Evolutionary conservation across 2,113 vertebrate genomes (phyloP).

Genomic region (Baryphthengus martii): DNA sequence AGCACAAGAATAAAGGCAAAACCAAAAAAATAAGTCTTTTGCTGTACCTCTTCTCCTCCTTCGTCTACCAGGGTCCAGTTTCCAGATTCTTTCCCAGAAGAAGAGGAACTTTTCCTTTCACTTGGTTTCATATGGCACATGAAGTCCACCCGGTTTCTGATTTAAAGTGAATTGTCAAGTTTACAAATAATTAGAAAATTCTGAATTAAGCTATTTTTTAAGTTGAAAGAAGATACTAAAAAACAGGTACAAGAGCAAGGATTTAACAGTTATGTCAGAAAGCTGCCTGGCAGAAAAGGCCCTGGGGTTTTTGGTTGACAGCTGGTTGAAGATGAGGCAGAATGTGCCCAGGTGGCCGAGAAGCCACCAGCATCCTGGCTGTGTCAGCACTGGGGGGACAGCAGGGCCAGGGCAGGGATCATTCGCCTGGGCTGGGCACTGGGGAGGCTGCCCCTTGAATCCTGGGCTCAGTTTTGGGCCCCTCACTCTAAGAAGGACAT

Average conservation of each 20-base stretch:
- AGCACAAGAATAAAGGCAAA: not conserved
- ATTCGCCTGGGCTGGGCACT: accelerated
- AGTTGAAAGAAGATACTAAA: not conserved
- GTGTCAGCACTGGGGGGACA: not conserved
- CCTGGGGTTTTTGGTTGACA: not conserved
- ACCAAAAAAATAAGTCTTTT: not conserved
- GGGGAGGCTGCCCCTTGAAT: not conserved
- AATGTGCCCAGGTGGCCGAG: no score
- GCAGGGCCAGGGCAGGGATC: accelerated
- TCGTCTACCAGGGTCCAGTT: constrained; percentile 97
- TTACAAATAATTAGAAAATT: not conserved
- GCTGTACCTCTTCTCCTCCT: constrained; percentile 91
- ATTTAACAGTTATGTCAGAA: not conserved
- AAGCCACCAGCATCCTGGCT: not conserved
- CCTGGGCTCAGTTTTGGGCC: not conserved
- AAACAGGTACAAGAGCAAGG: not conserved
- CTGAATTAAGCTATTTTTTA: not conserved
- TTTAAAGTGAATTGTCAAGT: not conserved
- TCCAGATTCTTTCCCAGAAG: constrained; percentile 83
- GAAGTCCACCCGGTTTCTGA: constrained; percentile 89
- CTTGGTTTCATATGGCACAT: constrained; percentile 90
- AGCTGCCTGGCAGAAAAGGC: not conserved
- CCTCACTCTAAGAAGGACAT: accelerated
- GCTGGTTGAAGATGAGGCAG: accelerated
- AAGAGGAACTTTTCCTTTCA: constrained; percentile 77